phyloP scores from a whole-genome alignment of 2,113 vertebrate genomes.

The Pelobates fuscus region DNA sequence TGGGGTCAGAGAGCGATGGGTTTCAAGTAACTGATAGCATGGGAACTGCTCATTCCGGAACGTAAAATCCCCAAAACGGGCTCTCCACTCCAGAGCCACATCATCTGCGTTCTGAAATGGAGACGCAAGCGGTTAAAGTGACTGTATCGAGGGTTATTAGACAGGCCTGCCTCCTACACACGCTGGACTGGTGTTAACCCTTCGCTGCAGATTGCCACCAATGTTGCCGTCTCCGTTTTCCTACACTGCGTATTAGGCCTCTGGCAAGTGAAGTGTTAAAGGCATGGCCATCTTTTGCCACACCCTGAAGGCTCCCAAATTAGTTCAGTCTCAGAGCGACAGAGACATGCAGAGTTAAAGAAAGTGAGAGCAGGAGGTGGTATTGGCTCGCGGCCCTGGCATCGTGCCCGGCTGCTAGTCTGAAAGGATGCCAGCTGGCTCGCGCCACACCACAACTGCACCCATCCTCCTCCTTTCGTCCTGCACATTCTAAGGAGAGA shows the following conservation, averaged over 20 bases:
- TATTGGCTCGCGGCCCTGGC: slow-evolving; percentile 45
- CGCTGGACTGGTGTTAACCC: no score
- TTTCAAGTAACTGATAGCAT: neutral
- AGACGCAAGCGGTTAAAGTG: neutral
- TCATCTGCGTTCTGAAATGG: neutral
- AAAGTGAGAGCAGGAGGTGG: slow-evolving; percentile 36
- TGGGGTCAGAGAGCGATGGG: neutral
- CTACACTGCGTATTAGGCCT: no score
- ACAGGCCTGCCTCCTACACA: no score
- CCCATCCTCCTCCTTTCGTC: slow-evolving; percentile 11
- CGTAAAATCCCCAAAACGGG: neutral
- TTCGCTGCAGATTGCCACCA: no score
- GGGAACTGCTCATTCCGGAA: neutral
- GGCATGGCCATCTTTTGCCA: slow-evolving; percentile 24
- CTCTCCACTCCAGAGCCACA: neutral
- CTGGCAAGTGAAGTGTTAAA: slow-evolving; percentile 22
- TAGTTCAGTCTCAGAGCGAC: slow-evolving; percentile 46
- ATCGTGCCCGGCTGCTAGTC: slow-evolving; percentile 47
- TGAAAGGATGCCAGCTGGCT: slow-evolving; percentile 50
- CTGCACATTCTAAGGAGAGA: slow-evolving; percentile 12
- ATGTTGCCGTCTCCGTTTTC: no score
- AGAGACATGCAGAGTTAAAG: slow-evolving; percentile 50
- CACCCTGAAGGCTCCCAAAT: slow-evolving; percentile 33
- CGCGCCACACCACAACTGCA: slow-evolving; percentile 31
- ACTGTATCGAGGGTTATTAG: neutral